phyloP scores from a whole-genome alignment of 2,888 invertebrate genomes.

The Drosophila ezoana region DNA sequence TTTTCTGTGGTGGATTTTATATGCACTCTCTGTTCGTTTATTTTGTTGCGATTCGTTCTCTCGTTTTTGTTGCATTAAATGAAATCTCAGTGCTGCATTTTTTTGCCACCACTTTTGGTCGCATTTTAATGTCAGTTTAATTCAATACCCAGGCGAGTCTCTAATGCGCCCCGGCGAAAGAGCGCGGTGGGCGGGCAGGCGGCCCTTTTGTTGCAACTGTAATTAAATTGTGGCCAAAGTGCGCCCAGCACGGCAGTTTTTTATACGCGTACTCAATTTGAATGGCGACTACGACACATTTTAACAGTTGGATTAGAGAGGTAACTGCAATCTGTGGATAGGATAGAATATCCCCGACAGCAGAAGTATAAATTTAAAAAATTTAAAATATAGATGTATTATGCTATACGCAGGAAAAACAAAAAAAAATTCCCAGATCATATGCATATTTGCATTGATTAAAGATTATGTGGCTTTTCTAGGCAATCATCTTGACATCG shows the following conservation, averaged over 20 bases:
- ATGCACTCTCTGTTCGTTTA: conserved; percentile 25
- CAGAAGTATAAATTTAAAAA: too few relatives aligned
- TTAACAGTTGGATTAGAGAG: conserved; percentile 17
- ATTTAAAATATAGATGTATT: too few relatives aligned
- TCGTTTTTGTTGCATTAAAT: conserved; percentile 27
- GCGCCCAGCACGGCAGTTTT: conserved; percentile 39
- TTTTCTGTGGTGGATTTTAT: conserved; percentile 75
- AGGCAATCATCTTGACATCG: too few relatives aligned
- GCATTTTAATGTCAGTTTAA: conserved; percentile 77
- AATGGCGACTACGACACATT: conserved; percentile 22
- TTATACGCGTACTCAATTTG: conserved; percentile 37
- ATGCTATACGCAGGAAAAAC: too few relatives aligned
- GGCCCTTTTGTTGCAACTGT: conserved; percentile 65
- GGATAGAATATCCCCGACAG: too few relatives aligned
- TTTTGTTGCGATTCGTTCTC: not conserved
- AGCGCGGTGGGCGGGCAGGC: conserved; percentile 1
- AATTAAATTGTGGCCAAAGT: conserved; percentile 76
- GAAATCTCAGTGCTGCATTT: conserved; percentile 48
- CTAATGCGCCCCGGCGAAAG: conserved; percentile 58
- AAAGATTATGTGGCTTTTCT: too few relatives aligned
- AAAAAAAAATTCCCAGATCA: too few relatives aligned
- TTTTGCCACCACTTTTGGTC: conserved; percentile 26
- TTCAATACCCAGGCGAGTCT: conserved; percentile 68
- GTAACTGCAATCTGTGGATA: too few relatives aligned
- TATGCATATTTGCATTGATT: too few relatives aligned